A percentile compares a stretch with the other conserved stretches of the same genome.
phyloP scores from a whole-genome alignment of 2,888 invertebrate genomes.

The Alsophila aescularia region DNA sequence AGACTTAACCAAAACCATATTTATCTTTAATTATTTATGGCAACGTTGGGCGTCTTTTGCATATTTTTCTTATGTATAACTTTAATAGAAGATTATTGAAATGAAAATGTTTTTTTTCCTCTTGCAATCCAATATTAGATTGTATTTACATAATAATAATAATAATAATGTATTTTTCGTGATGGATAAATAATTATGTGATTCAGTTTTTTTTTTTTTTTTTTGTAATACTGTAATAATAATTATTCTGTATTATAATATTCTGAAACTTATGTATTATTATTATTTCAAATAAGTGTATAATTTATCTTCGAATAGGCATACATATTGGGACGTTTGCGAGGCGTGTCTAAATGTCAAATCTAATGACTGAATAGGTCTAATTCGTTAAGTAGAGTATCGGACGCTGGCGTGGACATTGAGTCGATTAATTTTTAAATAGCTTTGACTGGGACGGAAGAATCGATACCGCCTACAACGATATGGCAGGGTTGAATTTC shows the following conservation, averaged over 20 bases:
- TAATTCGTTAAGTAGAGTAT: constrained; percentile 42
- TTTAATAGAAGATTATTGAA: no score
- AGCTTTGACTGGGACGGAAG: constrained; percentile 77
- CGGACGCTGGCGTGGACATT: constrained; percentile 69
- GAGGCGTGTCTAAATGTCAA: neutral
- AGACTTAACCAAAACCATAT: no score
- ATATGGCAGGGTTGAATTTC: constrained; percentile 59
- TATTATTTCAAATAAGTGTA: neutral
- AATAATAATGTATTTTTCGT: no score
- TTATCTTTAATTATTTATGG: neutral
- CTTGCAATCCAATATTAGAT: no score
- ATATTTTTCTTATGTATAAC: no score
- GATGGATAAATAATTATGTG: no score
- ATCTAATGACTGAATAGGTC: constrained; percentile 10
- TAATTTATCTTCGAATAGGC: neutral
- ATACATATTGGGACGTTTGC: neutral
- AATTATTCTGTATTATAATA: no score
- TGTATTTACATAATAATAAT: no score
- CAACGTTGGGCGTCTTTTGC: no score
- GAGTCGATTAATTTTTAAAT: constrained; percentile 79
- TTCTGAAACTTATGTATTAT: neutral
- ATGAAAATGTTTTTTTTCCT: no score
- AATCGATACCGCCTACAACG: constrained; percentile 68
- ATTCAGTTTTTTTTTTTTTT: no score
- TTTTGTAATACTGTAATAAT: no score